Percentiles rank a stretch among this genome's conserved stretches.
Conservation (phyloP, 2,888 invertebrate species). For the Protodeltote pygarga region DNA sequence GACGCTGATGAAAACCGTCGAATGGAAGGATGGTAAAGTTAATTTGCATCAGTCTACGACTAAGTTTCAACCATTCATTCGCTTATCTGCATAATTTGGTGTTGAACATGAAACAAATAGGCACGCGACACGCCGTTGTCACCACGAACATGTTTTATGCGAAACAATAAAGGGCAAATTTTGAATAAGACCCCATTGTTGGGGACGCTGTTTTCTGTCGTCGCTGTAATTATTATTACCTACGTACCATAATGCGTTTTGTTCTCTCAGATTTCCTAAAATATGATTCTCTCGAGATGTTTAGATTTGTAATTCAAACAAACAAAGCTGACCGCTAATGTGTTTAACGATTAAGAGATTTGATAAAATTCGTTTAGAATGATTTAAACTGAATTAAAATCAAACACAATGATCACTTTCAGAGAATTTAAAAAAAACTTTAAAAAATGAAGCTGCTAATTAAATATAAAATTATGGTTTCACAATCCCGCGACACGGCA, state of each 20-base stretch:
- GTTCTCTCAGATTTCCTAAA: slow-evolving; percentile 41
- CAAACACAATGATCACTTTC: slow-evolving; percentile 33
- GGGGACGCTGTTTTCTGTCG: slow-evolving; percentile 66
- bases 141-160: slow-evolving; percentile 78
- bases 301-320: slow-evolving; percentile 38
- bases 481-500: slow-evolving; percentile 16
- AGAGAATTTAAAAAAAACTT: slow-evolving; percentile 17
- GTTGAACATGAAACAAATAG: slow-evolving; percentile 81
- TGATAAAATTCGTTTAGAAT: slow-evolving; percentile 21
- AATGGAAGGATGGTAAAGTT: slow-evolving; percentile 75
- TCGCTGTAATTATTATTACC: slow-evolving; percentile 69
- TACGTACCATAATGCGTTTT: slow-evolving; percentile 49
- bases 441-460: slow-evolving; percentile 13
- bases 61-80: slow-evolving; percentile 81
- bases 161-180: slow-evolving; percentile 81
- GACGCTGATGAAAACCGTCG: slow-evolving; percentile 72
- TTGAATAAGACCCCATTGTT: slow-evolving; percentile 80
- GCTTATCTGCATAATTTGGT: slow-evolving; percentile 84
- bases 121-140: slow-evolving; percentile 75
- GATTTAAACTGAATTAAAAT: slow-evolving; percentile 27
- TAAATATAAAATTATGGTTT: slow-evolving; percentile 23
- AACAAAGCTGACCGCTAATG: slow-evolving; percentile 39
- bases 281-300: slow-evolving; percentile 32
- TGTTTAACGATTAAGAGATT: slow-evolving; percentile 43
- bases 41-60: slow-evolving; percentile 80